Percentiles rank a stretch among this genome's conserved stretches.
These are phyloP conservation scores for Peucedramus taeniatus DNA, from an alignment of 2,113 vertebrate species.

Conservation along the genomic window DNA sequence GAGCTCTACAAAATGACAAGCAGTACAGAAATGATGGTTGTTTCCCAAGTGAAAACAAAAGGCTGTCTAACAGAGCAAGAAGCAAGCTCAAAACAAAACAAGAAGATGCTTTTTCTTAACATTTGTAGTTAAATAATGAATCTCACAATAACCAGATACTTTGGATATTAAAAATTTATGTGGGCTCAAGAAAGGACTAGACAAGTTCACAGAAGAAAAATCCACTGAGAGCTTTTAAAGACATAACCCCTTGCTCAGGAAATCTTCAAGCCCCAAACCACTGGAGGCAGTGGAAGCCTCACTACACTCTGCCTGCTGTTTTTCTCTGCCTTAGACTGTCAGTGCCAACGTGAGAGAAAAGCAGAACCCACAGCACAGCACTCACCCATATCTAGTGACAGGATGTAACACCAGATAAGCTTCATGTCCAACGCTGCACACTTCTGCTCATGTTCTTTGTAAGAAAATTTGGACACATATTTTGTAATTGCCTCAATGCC, in stretches of 20 bases:
- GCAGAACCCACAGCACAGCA: not conserved
- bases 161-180: not conserved
- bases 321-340: not conserved
- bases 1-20: not conserved
- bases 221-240: not conserved
- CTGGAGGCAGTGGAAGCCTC: not conserved
- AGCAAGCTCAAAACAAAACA: not conserved
- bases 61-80: not conserved
- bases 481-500: not conserved
- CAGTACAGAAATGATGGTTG: not conserved
- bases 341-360: not conserved
- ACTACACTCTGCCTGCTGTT: not conserved
- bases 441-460: not conserved
- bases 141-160: not conserved
- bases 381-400: not conserved
- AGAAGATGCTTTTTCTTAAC: not conserved
- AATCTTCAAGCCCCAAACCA: not conserved
- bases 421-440: not conserved
- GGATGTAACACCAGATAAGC: not conserved
- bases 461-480: not conserved
- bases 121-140: not conserved
- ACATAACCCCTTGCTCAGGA: not conserved
- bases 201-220: constrained; percentile 2
- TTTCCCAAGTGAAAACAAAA: not conserved
- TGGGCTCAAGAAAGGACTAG: not conserved